Evolutionary conservation across 2,113 vertebrate genomes (phyloP).

Genomic region (Planiliza haematocheilus): DNA sequence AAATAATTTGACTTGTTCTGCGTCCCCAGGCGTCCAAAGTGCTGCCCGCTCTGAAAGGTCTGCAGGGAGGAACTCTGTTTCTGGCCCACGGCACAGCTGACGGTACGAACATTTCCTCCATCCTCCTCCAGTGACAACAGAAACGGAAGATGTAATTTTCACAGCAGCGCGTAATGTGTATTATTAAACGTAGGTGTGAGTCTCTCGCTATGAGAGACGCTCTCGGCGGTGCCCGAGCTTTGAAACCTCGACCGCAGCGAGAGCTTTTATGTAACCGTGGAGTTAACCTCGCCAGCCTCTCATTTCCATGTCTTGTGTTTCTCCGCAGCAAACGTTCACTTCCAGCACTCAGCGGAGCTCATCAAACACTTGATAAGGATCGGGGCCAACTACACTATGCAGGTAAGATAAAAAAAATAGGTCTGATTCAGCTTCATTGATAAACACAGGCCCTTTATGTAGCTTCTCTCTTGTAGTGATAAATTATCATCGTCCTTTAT

Average conservation of each 20-base stretch:
- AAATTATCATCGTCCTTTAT: too few species aligned
- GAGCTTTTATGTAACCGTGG: slow-evolving; percentile 14
- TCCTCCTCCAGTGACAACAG: not conserved
- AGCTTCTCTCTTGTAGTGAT: too few species aligned
- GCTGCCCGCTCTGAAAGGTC: slow-evolving; percentile 87
- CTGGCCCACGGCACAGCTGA: slow-evolving; percentile 95
- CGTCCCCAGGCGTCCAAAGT: slow-evolving; percentile 87
- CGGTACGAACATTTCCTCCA: slow-evolving; percentile 78
- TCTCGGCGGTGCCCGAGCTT: too few species aligned
- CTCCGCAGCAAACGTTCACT: slow-evolving; percentile 93
- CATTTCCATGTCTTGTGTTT: slow-evolving; percentile 9
- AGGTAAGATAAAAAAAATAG: too few species aligned
- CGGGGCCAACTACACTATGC: slow-evolving; percentile 96
- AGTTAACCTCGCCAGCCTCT: slow-evolving; percentile 23
- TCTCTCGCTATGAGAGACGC: too few species aligned
- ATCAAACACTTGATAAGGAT: slow-evolving; percentile 95
- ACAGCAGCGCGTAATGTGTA: not conserved
- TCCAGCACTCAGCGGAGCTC: slow-evolving; percentile 97
- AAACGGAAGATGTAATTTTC: not conserved
- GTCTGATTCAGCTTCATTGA: too few species aligned
- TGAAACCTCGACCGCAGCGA: slow-evolving; percentile 9
- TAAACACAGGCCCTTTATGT: too few species aligned
- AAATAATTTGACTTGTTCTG: too few species aligned
- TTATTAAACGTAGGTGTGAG: not conserved
- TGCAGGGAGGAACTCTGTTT: slow-evolving; percentile 91